Evolutionary conservation across 2,797 vertebrate genomes (phyloP).

Genomic region (Morelia viridis): DNA sequence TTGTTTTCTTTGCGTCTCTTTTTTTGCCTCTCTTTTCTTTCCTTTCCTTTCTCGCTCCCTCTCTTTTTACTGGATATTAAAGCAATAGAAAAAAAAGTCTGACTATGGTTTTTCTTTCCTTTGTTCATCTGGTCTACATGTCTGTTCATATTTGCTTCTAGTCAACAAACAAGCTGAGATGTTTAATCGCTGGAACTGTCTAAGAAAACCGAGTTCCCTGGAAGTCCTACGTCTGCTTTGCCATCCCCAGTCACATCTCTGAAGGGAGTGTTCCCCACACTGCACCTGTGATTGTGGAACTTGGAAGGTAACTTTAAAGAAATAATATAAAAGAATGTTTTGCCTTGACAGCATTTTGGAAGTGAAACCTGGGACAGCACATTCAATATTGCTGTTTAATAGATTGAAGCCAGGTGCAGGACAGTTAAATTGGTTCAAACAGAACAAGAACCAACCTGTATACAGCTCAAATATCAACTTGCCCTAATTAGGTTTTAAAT

Average conservation of each 20-base stretch:
- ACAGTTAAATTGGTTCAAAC: not conserved
- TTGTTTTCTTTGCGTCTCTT: not conserved
- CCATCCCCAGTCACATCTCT: not conserved
- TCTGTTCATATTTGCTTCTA: not conserved
- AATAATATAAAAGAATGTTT: constrained; percentile 6
- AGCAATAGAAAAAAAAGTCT: too few relatives aligned
- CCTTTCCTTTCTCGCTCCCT: too few relatives aligned
- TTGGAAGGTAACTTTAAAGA: constrained; percentile 1
- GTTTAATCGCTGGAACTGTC: not conserved
- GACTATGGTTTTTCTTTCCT: not conserved
- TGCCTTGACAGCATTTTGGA: constrained; percentile 5
- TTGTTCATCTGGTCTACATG: not conserved
- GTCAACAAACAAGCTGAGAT: not conserved
- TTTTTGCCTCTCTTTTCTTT: too few relatives aligned
- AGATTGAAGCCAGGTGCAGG: not conserved
- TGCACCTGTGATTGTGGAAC: not conserved
- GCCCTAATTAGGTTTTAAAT: constrained; percentile 13
- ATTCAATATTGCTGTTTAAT: not conserved
- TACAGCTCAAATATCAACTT: not conserved
- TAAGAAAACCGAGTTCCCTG: not conserved
- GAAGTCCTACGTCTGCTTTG: not conserved
- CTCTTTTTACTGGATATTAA: too few relatives aligned
- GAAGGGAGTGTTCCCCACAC: not conserved
- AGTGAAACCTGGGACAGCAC: constrained; percentile 4
- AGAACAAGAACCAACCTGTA: not conserved